Conservation (phyloP, 2,113 vertebrate genomes). For the Cyphomyrus plagiostoma region DNA sequence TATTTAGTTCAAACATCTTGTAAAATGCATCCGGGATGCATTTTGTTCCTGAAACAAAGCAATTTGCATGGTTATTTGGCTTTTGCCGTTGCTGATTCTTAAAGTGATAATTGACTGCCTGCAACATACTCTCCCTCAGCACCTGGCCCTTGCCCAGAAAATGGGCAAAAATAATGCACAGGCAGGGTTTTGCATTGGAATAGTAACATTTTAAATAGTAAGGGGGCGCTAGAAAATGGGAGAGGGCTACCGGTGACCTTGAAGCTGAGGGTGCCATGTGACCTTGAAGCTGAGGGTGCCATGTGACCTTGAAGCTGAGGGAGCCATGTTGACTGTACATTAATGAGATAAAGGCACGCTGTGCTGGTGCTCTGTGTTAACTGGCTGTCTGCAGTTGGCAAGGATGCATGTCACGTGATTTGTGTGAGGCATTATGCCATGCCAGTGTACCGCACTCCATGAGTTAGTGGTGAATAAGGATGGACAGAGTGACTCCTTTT, state of each 20-base stretch:
- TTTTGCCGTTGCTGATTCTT: background rate
- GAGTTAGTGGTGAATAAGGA: background rate
- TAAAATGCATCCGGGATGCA: slow-evolving; percentile 5
- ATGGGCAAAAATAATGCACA: background rate
- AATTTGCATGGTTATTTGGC: slow-evolving; percentile 4
- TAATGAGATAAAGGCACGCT: background rate
- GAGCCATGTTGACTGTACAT: background rate
- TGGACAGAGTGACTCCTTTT: background rate
- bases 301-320: background rate
- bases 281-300: background rate
- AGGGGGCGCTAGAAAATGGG: background rate
- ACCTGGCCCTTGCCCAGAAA: background rate
- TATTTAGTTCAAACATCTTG: slow-evolving; percentile 14
- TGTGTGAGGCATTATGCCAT: background rate
- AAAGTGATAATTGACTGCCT: slow-evolving; percentile 14
- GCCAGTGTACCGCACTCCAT: background rate
- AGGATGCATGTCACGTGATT: background rate
- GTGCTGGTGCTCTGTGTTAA: background rate
- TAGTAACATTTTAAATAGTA: background rate
- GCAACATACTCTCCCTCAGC: background rate
- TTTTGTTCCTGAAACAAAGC: slow-evolving; percentile 16
- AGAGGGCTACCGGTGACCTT: background rate
- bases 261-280: background rate
- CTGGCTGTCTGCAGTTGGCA: background rate
- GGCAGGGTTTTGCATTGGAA: background rate